phyloP scores from a whole-genome alignment of 2,113 vertebrate species.

The Xyrauchen texanus region DNA sequence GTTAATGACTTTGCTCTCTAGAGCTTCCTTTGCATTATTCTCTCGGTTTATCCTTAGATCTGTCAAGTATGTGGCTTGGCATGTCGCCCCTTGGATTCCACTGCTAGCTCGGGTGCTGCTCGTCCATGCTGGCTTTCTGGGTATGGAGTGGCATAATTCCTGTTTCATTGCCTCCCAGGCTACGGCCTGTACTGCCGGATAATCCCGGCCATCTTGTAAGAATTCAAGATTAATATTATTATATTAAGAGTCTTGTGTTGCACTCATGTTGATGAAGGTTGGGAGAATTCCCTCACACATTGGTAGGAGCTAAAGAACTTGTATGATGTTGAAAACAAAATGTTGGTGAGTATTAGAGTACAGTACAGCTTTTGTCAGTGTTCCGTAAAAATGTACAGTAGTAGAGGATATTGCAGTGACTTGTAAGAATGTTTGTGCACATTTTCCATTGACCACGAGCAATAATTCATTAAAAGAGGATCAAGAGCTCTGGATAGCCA shows the following conservation, averaged over 20 bases:
- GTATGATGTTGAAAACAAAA: constrained; percentile 43
- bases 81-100: constrained; percentile 18
- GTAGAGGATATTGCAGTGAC: background rate
- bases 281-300: constrained; percentile 41
- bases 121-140: background rate
- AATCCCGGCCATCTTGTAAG: constrained; percentile 44
- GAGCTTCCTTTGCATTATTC: constrained; percentile 7
- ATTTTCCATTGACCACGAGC: background rate
- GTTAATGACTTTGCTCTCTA: constrained; percentile 35
- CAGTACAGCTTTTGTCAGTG: constrained; percentile 9
- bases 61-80: constrained; percentile 35
- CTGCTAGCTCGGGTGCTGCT: constrained; percentile 14
- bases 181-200: constrained; percentile 34
- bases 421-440: constrained; percentile 23
- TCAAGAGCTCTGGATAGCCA: constrained; percentile 15
- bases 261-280: constrained; percentile 42
- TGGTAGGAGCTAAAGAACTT: constrained; percentile 42
- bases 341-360: constrained; percentile 7
- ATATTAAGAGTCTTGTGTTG: constrained; percentile 30
- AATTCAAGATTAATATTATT: constrained; percentile 50
- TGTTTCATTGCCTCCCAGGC: constrained; percentile 22
- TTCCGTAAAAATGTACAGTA: background rate
- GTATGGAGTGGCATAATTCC: constrained; percentile 1
- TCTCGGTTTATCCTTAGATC: constrained; percentile 27
- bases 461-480: background rate